These are phyloP conservation scores for Petrocephalus microphthalmus DNA, from an alignment of 2,113 vertebrate species.

Conservation along the genomic window DNA sequence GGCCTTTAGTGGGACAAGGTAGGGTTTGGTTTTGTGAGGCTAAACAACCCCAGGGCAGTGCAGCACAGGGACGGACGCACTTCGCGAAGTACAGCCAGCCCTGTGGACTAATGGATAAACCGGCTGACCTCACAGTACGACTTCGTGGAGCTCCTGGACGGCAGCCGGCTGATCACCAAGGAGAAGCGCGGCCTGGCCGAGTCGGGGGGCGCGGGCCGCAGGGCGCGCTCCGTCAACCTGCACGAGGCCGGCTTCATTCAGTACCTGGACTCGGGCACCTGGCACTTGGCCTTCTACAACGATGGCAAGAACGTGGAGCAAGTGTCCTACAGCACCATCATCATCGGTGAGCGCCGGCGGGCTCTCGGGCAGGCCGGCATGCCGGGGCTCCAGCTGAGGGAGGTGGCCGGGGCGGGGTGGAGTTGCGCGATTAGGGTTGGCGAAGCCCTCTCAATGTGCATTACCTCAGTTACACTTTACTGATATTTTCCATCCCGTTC, in stretches of 20 bases:
- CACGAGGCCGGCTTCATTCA: slow-evolving; percentile 94
- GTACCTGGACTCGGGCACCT: slow-evolving; percentile 92
- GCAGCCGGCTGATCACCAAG: slow-evolving; percentile 83
- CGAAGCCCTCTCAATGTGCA: neutral
- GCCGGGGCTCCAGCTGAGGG: neutral
- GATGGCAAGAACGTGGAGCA: slow-evolving; percentile 87
- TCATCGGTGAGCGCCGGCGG: slow-evolving; percentile 74
- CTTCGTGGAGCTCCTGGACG: slow-evolving; percentile 93
- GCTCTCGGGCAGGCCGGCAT: too few species aligned
- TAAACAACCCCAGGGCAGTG: neutral
- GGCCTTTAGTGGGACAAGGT: neutral
- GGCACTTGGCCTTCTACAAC: slow-evolving; percentile 97
- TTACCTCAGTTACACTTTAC: neutral
- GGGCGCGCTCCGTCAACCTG: slow-evolving; percentile 68
- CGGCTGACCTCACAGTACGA: slow-evolving; percentile 70
- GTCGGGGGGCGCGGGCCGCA: slow-evolving; percentile 53
- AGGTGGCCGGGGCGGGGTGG: neutral
- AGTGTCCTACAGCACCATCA: slow-evolving; percentile 88
- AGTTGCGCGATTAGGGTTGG: neutral
- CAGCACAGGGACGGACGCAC: neutral
- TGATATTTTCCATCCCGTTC: neutral
- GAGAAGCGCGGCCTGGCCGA: slow-evolving; percentile 83
- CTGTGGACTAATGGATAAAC: neutral
- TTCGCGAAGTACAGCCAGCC: neutral
- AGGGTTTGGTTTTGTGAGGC: neutral